Evolutionary conservation across 2,888 invertebrate genomes (phyloP), one percentile per base, ranked within the genome.

Genomic region (Axea sp.): DNA sequence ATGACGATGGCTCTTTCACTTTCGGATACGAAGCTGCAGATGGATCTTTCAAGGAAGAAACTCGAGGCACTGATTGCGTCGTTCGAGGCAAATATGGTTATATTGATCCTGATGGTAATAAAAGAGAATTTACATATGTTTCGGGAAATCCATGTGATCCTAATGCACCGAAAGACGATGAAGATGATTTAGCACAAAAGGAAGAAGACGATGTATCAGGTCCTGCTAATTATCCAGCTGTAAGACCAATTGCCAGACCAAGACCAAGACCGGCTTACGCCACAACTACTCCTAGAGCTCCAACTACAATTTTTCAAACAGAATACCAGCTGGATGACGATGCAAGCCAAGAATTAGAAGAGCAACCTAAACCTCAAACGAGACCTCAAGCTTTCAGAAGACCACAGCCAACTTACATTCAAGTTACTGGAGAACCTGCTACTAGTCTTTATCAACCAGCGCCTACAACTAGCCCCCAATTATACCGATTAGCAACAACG

Each of bases 51-150:
- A 95, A 95, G 83, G 95, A 95, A 83, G 95, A 95, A 86, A 95
- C 95, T 1, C 89, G 95, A 65, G 95, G 95, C 41, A 93, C 94
- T 0, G 95, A 95, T 88, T 95, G 95, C 86, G 94, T 95, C 0
- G 95, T 95, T 2, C 91, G 95, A 68, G 95, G 95, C 51, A 95
- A 95, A 86, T 95, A 95, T 87, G 95, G 95, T 12, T 95, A 95
- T 89, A 89, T 95, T 6, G 95, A 95, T 88, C 95, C 95, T 0
- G 94, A 95, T 78, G 95, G 95, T 78, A 94, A 95, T 88, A 94
- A 94, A 82, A 88, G 95, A 77, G 95, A 95, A 87, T 95, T 95
- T 88, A 94, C 94, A 2, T 95, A 95, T 88, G 95, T 95, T 0
- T 94, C 94, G 14, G 95, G 95, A 11, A 95, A 95, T 85, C 94